phyloP scores from a whole-genome alignment of 2,797 vertebrate species.

The Hypotaenidia okinawae region DNA sequence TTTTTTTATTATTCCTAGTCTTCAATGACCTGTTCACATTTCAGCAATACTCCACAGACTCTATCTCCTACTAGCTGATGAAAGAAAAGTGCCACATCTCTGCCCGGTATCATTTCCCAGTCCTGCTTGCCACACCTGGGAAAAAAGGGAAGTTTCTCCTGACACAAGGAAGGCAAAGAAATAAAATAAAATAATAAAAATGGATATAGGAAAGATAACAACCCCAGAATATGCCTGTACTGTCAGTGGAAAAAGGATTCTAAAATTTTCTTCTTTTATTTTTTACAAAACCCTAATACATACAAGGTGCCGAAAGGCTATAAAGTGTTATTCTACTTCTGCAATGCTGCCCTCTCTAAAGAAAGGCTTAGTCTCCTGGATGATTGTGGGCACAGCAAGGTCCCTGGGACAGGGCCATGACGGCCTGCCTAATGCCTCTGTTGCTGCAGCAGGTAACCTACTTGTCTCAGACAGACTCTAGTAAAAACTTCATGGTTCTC shows the following conservation, averaged over 20 bases:
- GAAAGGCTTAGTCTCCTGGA: neutral
- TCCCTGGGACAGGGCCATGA: neutral
- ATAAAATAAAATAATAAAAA: neutral
- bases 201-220: neutral
- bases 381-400: neutral
- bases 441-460: neutral
- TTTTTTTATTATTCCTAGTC: neutral
- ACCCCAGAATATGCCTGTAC: neutral
- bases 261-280: neutral
- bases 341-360: neutral
- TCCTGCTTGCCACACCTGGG: neutral
- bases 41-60: neutral
- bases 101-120: neutral
- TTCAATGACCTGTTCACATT: neutral
- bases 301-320: neutral
- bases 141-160: neutral
- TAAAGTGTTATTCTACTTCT: neutral
- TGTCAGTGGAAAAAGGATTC: neutral
- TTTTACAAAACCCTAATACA: neutral
- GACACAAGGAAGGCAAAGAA: neutral
- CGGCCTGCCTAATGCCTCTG: neutral
- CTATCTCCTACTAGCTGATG: neutral
- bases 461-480: neutral
- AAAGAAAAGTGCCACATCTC: neutral
- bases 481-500: neutral